A percentile compares a stretch with the other conserved stretches of the same genome.
Conservation (phyloP, 2,113 vertebrate species). For the Oryzias melastigma region DNA sequence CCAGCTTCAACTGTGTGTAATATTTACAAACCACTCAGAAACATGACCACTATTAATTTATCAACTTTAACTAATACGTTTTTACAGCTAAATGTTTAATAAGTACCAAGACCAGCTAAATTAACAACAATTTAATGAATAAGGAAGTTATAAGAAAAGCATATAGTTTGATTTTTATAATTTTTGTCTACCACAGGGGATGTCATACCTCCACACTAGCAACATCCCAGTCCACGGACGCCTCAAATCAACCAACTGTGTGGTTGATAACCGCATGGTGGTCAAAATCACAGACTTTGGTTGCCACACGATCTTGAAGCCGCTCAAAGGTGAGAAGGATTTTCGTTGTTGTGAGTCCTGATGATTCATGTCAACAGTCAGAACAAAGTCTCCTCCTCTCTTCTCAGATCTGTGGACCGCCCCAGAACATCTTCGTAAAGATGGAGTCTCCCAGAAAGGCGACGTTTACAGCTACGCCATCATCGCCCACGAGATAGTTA, state of each 20-base stretch:
- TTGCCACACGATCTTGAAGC: constrained; percentile 87
- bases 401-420: constrained; percentile 90
- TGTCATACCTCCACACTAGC: constrained; percentile 97
- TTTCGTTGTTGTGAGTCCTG: not conserved
- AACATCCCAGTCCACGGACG: constrained; percentile 89
- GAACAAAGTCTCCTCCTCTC: not conserved
- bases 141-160: too few relatives aligned
- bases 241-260: constrained; percentile 96
- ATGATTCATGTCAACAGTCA: not conserved
- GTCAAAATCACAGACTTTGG: constrained; percentile 98
- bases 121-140: too few relatives aligned
- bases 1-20: too few relatives aligned
- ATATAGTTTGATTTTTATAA: not conserved
- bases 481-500: constrained; percentile 92
- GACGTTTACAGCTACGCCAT: constrained; percentile 95
- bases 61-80: too few relatives aligned
- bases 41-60: too few relatives aligned
- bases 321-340: constrained; percentile 79
- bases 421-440: constrained; percentile 88
- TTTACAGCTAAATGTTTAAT: too few relatives aligned
- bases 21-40: too few relatives aligned
- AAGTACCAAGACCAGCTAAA: too few relatives aligned
- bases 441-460: constrained; percentile 90
- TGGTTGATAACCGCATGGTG: constrained; percentile 96
- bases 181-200: constrained; percentile 78